Percentiles rank a stretch among this genome's conserved stretches.
Evolutionary conservation across 37 sponge, comb jelly and placozoan genomes (phyloP).

Genomic region (Axinella damicornis): DNA sequence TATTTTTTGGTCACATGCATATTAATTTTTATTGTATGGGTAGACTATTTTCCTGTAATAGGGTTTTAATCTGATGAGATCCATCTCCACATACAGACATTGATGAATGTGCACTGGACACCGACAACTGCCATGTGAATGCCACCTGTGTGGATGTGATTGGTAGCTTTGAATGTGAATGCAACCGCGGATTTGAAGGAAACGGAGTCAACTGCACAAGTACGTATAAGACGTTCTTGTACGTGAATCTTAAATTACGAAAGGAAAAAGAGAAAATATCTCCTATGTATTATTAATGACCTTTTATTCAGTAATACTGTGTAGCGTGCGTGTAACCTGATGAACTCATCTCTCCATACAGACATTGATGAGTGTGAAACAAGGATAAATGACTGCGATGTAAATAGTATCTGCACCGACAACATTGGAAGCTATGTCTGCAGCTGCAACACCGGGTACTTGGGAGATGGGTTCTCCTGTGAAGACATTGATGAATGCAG

Average conservation of each 20-base stretch:
- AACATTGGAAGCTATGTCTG: conserved; percentile 27
- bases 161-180: conserved; percentile 18
- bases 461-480: too few species aligned
- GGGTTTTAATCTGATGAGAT: not conserved
- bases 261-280: too few species aligned
- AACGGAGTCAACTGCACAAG: not conserved
- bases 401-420: not conserved
- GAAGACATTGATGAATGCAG: too few species aligned
- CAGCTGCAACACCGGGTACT: not conserved
- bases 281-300: too few species aligned
- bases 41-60: not conserved
- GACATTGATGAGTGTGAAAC: conserved; percentile 29
- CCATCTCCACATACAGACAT: too few species aligned
- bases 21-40: too few species aligned
- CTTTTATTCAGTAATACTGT: too few species aligned
- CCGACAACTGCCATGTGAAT: conserved; percentile 18
- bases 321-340: too few species aligned
- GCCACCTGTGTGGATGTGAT: not conserved
- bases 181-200: too few species aligned
- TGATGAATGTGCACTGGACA: not conserved
- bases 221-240: too few species aligned
- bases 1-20: too few species aligned
- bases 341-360: conserved; percentile 8
- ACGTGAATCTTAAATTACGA: too few species aligned
- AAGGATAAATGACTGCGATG: not conserved